Evolutionary conservation across 2,888 invertebrate genomes (phyloP), one percentile per base, ranked within the genome.

Genomic region (Rotaria magnacalcarata): DNA sequence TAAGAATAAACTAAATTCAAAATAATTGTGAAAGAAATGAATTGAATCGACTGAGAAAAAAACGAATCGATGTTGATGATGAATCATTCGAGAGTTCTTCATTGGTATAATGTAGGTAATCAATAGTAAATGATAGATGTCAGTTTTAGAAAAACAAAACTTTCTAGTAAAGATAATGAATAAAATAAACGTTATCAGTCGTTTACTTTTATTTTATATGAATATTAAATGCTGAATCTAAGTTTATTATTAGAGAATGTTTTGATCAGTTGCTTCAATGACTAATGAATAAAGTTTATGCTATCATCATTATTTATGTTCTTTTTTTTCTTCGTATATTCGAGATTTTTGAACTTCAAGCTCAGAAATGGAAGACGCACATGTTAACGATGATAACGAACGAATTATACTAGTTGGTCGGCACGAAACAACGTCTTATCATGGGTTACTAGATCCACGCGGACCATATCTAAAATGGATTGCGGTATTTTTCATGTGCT

Each of bases 401-500:
- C 34, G 19, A 16, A 14, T 14, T 34, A 34, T 6, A 27, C 34
- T 67, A 41, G 34, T 67, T 19, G 19, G 4, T 27, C 14, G 19
- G 34, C 67, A 14, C 34, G 34, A 5, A 19, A 19, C 34, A 34
- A 16, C 16, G 19, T 27, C 67, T 4, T 6, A 19, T 3, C 19
- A 21, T 5, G 67, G 67, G 11, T 7, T 80, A n/a, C 21, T 80
- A 0, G 34, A 80, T 80, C 47, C 80, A 80, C 80, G 80, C 47
- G 47, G 80, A 47, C 80, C 80, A 4, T 80, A 80, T 80, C 41
- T 80, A 0, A 80, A 11, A 80, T 80, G 80, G 80, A n/a, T 87
- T 84, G 87, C 87, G 16, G 60, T 87, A 47, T 85, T 87, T 67
- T 87, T 87, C n/a, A 87, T 87, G 87, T 87, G 87, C n/a, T 87